Percentiles rank a stretch among this genome's conserved stretches.
These are phyloP conservation scores for Polia nebulosa DNA, from an alignment of 2,888 invertebrate genomes.

Conservation along the genomic window DNA sequence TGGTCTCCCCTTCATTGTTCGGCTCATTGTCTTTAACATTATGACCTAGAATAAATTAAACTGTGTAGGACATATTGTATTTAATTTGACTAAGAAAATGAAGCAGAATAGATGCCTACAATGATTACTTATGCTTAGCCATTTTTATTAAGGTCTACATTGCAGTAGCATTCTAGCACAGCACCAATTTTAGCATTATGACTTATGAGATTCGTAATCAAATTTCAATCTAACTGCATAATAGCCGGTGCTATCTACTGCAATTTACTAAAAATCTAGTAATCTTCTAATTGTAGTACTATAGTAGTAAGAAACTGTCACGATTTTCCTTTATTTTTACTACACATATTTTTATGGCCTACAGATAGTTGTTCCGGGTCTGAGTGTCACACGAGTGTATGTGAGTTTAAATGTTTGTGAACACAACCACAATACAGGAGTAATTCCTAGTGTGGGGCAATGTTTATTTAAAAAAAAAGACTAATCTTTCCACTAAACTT, in stretches of 20 bases:
- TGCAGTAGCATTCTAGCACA: neutral
- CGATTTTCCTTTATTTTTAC: no score
- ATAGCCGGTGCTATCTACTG: neutral
- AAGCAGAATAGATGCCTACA: neutral
- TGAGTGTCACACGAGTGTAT: no score
- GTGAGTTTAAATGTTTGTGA: no score
- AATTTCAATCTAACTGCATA: neutral
- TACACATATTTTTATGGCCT: no score
- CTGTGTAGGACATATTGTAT: constrained; percentile 13
- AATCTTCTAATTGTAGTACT: neutral
- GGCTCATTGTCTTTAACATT: constrained; percentile 67
- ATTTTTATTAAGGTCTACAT: neutral
- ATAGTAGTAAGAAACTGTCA: neutral
- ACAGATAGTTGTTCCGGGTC: no score
- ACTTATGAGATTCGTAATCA: neutral
- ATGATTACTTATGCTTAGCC: neutral
- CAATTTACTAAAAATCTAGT: neutral
- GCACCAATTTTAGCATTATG: neutral
- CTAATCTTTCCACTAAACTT: neutral
- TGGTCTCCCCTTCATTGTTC: constrained; percentile 71
- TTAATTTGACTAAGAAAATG: neutral
- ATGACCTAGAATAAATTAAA: constrained; percentile 69
- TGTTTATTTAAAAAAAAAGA: no score
- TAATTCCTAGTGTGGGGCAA: no score
- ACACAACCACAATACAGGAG: no score